A percentile compares a stretch with the other conserved stretches of the same genome.
These are phyloP conservation scores for Dusona sp. DNA, from an alignment of 2,888 invertebrate genomes.

Conservation along the genomic window DNA sequence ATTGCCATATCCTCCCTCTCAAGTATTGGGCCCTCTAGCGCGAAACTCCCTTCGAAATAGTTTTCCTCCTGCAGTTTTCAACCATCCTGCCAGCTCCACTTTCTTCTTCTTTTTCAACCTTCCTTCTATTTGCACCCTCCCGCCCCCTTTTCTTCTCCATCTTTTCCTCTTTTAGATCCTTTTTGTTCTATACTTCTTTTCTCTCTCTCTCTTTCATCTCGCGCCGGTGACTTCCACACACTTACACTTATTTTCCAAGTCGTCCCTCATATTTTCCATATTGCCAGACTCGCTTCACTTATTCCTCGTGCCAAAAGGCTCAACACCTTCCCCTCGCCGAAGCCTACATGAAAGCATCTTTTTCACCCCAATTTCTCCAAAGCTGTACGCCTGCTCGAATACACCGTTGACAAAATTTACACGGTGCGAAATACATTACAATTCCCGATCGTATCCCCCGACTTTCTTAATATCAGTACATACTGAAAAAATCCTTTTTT, in stretches of 20 bases:
- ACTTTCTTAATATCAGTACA: slow-evolving; percentile 46
- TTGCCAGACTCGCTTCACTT: slow-evolving; percentile 73
- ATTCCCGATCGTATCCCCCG: slow-evolving; percentile 59
- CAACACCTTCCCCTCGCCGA: slow-evolving; percentile 27
- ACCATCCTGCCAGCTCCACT: slow-evolving; percentile 34
- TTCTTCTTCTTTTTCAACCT: slow-evolving; percentile 21
- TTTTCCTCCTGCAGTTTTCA: slow-evolving; percentile 48
- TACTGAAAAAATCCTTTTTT: slow-evolving; percentile 38
- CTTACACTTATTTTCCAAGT: slow-evolving; percentile 40
- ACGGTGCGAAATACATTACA: slow-evolving; percentile 41
- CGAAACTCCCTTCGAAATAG: slow-evolving; percentile 61
- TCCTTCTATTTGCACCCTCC: slow-evolving; percentile 24
- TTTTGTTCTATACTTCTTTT: background rate
- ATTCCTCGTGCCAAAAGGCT: slow-evolving; percentile 47
- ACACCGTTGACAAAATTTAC: slow-evolving; percentile 21
- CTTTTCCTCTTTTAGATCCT: slow-evolving; percentile 38
- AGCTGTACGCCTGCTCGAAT: slow-evolving; percentile 18
- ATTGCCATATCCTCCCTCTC: slow-evolving; percentile 53
- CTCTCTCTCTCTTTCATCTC: slow-evolving; percentile 51
- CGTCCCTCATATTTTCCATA: slow-evolving; percentile 74
- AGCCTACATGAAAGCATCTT: slow-evolving; percentile 58
- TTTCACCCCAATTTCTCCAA: slow-evolving; percentile 20
- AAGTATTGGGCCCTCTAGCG: slow-evolving; percentile 16
- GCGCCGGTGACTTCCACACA: slow-evolving; percentile 39
- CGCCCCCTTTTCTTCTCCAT: background rate